A percentile compares a stretch with the other conserved stretches of the same genome.
These are phyloP conservation scores for Busseola fusca DNA, from an alignment of 2,888 invertebrate species.

Conservation along the genomic window DNA sequence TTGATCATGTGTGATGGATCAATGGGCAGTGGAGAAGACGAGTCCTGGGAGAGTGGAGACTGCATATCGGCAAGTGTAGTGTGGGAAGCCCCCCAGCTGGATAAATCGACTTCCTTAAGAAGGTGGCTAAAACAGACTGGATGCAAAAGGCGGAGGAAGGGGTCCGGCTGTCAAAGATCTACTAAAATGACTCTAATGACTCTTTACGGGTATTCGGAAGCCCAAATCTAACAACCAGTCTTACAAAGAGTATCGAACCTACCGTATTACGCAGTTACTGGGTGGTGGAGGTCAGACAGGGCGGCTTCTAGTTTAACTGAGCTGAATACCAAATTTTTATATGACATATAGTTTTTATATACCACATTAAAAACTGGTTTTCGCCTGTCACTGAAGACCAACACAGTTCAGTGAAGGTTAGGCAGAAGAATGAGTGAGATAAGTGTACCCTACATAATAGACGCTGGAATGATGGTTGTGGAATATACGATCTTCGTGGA, in stretches of 20 bases:
- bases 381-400: background rate
- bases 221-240: no score
- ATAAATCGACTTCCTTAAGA: no score
- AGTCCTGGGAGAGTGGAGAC: background rate
- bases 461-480: background rate
- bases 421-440: background rate
- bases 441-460: background rate
- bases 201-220: background rate
- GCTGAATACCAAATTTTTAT: no score
- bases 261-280: no score
- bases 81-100: no score
- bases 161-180: background rate
- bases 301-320: no score
- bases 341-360: no score
- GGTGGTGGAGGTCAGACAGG: no score
- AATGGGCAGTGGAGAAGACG: background rate
- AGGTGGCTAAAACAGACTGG: no score
- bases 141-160: no score
- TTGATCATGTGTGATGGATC: background rate
- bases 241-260: no score
- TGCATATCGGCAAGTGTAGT: background rate
- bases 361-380: background rate
- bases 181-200: no score
- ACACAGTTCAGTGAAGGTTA: background rate
- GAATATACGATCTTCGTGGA: constrained; percentile 23